Conservation (phyloP, 2,113 vertebrate genomes). For the Lepidothrix coronata region DNA sequence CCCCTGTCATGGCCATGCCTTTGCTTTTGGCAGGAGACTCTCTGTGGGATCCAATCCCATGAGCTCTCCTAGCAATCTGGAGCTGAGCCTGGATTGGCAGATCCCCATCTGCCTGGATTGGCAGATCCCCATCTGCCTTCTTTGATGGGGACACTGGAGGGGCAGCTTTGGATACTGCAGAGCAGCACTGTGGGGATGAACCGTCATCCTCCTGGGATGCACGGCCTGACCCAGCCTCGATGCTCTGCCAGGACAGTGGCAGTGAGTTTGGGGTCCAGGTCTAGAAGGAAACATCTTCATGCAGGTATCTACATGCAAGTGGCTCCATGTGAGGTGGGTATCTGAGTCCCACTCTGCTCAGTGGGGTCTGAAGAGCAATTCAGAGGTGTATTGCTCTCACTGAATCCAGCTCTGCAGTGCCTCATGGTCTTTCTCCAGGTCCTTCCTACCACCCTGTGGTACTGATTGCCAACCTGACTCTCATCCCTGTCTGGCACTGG, state of each 20-base stretch:
- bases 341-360: fast-evolving
- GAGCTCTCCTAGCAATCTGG: not conserved
- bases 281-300: not conserved
- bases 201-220: too few species aligned
- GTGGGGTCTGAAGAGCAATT: not conserved
- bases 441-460: not conserved
- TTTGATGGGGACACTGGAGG: fast-evolving
- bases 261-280: not conserved
- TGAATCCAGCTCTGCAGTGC: not conserved
- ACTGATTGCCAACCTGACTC: not conserved
- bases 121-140: too few species aligned
- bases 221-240: fast-evolving
- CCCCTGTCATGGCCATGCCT: not conserved
- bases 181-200: not conserved
- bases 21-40: not conserved
- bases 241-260: not conserved
- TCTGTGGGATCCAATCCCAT: fast-evolving
- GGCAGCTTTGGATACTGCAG: not conserved
- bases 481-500: not conserved
- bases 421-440: not conserved
- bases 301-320: not conserved
- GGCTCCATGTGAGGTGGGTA: not conserved
- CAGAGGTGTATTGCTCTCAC: not conserved
- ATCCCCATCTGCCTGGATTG: too few species aligned
- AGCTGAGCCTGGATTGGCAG: not conserved